Base-by-base conservation (phyloP, 2,888 invertebrate genomes). In the Hyppa rectilinea region DNA sequence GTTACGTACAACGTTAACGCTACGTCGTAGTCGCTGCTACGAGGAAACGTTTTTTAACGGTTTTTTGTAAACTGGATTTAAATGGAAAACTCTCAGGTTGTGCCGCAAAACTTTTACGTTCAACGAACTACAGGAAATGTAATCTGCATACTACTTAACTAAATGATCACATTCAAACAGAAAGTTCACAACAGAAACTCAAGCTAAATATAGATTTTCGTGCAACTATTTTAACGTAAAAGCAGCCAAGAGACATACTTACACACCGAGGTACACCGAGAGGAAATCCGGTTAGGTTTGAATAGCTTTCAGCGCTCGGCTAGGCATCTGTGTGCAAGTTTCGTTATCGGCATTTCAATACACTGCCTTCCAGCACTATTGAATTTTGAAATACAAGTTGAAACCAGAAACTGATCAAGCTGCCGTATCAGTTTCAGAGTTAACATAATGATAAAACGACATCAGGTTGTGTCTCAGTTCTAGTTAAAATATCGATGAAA, bases 241-340 rank as follows among this genome's bases (percentile, higher is more conserved):
- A 78, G 66, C 71, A 69, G 72, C 74, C 74, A 69, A 70, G 71
- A 80, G 61, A 77, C 71, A 65, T 77, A 78, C 52, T 75, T 65
- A 75, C n/a, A n/a, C n/a, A n/a, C n/a, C n/a, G n/a, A n/a, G 80
- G 83, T 74, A 78, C 68, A 53, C 69, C 68, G 82, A 80, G 84
- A 87, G 87, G 88, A 89, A 85, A 88, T 89, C 88, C 87, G 87
- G 81, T 82, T 80, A 83, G 66, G 80, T 87, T 85, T 82, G 83
- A 87, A 87, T 86, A 85, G 87, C 87, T 87, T 87, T 85, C 85
- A 85, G 81, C 73, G 67, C 78, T 82, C 81, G 61, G 79, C 72
- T 70, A 74, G 78, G 69, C 72, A 67, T 74, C 79, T 83, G 85
- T 85, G 79, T 82, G 76, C 66, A 83, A 85, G 67, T 85, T 81